phyloP scores from a whole-genome alignment of 2,797 vertebrate genomes.

The Paedocypris micromegethes region DNA sequence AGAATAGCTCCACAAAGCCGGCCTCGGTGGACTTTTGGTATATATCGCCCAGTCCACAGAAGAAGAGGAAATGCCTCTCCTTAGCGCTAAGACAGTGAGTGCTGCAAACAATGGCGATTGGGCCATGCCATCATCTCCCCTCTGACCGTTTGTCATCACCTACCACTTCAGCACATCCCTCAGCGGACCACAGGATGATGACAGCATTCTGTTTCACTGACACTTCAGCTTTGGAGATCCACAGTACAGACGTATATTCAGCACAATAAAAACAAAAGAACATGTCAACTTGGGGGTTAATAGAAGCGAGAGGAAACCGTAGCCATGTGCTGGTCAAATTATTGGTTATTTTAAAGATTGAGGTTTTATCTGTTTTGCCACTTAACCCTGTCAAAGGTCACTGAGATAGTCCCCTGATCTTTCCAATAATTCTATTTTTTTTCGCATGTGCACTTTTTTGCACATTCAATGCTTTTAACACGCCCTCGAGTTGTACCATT shows the following conservation, averaged over 20 bases:
- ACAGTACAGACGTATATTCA: conserved; percentile 9
- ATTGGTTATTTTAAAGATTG: conserved; percentile 29
- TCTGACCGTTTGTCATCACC: conserved; percentile 33
- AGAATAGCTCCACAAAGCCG: conserved; percentile 34
- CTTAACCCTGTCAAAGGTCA: conserved; percentile 26
- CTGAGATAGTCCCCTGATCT: conserved; percentile 8
- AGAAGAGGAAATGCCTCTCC: conserved; percentile 46
- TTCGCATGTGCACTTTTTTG: background rate
- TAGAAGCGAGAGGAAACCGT: conserved; percentile 1
- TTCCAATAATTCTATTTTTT: background rate
- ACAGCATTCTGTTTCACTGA: conserved; percentile 17
- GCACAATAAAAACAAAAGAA: conserved; percentile 5
- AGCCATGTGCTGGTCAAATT: conserved; percentile 11
- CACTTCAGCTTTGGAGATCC: conserved; percentile 14
- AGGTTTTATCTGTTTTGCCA: conserved; percentile 24
- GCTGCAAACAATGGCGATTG: conserved; percentile 34
- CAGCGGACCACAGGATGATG: conserved; percentile 26
- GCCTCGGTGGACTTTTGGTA: conserved; percentile 26
- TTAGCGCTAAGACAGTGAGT: conserved; percentile 42
- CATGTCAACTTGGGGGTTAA: conserved; percentile 15
- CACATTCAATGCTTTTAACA: too few relatives aligned
- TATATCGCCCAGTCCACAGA: conserved; percentile 29
- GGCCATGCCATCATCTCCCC: conserved; percentile 29
- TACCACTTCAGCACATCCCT: conserved; percentile 27
- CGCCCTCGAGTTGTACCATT: too few relatives aligned